Base-by-base conservation (phyloP, 2,888 invertebrate species). In the Augiades crinisus region DNA sequence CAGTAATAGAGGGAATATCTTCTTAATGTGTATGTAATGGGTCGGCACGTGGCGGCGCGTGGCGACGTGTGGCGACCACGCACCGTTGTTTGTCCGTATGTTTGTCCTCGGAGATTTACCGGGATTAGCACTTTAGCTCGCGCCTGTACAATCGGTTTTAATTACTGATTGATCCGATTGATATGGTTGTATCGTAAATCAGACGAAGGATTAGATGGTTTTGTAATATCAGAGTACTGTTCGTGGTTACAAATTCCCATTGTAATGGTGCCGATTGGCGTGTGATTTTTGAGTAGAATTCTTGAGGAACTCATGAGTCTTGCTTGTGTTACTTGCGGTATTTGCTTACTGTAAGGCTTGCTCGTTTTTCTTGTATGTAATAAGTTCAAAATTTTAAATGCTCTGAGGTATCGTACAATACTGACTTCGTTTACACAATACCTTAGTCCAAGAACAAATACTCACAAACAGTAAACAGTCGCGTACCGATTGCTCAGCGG, bases 81-180 rank as follows among this genome's bases (percentile, higher is more conserved):
- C 75, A 19, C 66, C 59, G 56, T 56, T 64, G 67, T 64, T 50
- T 66, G 62, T 65, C 61, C 56, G 59, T 64, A 59, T 81, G 78
- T 82, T 80, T 81, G 79, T 69, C 70, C 64, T 56, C 65, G 55
- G 65, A 68, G 72, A 70, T 70, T 76, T 70, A 81, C 77, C 73
- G 69, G 82, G 83, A 83, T 87, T 85, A 87, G 79, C 86, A 86
- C 86, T 86, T 80, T 79, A 72, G 69, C 58, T 62, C 61, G 61
- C 72, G 75, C 65, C 70, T 69, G 75, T 71, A 72, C 72, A 62
- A 66, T 65, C 65, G 68, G 63, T 75, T 84, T 83, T 85, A 81
- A 83, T 85, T 84, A 79, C 83, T 72, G 85, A 85, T 86, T 75
- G 81, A 81, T 81, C 77, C 76, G 40, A 33, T 24, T 62, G 79